These are phyloP conservation scores for Dryobota labecula DNA, from an alignment of 2,888 invertebrate genomes.

Conservation along the genomic window DNA sequence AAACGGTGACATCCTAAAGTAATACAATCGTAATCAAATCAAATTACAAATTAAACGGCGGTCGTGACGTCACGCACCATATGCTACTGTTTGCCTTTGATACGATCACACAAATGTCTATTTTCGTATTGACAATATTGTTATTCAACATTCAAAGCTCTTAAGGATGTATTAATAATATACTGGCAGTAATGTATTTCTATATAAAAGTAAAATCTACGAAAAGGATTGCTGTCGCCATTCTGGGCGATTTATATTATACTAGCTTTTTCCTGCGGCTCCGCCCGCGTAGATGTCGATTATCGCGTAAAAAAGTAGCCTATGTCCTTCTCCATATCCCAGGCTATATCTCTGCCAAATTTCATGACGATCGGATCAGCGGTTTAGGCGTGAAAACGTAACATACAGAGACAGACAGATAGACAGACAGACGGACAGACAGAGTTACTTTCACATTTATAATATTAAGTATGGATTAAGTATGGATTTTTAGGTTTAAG, in stretches of 20 bases:
- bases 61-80: conserved; percentile 62
- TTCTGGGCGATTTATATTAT: no score
- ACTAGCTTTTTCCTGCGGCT: no score
- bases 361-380: no score
- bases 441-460: no score
- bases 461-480: no score
- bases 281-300: no score
- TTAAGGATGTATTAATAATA: conserved; percentile 18
- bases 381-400: no score
- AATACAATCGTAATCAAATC: conserved; percentile 62
- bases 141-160: conserved; percentile 20
- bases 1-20: conserved; percentile 40
- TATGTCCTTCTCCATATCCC: no score
- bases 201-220: not conserved
- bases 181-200: conserved; percentile 30
- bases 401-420: no score
- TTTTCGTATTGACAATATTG: conserved; percentile 29
- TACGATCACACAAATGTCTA: conserved; percentile 48
- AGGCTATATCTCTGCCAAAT: no score
- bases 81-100: conserved; percentile 58
- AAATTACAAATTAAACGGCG: conserved; percentile 61
- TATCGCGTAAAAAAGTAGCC: no score
- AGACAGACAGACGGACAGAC: no score
- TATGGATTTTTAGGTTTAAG: conserved; percentile 11
- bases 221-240: conserved; percentile 11